Conservation (phyloP, 2,113 vertebrate genomes). For the Oxyruncus cristatus region DNA sequence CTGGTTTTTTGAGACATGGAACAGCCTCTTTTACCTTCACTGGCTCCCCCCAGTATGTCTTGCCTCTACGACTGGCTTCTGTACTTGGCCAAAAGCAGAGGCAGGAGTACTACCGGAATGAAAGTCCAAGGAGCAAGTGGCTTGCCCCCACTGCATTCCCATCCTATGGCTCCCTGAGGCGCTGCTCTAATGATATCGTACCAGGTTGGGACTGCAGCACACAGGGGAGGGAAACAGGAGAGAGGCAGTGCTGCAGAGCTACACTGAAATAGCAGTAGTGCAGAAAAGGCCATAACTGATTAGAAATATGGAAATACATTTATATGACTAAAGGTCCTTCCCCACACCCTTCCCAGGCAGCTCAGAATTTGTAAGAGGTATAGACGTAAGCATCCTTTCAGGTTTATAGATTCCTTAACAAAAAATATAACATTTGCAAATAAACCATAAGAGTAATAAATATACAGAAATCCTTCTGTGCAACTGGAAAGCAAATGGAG, state of each 20-base stretch:
- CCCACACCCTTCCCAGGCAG: accelerated
- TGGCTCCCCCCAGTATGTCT: accelerated
- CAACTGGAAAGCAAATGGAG: neutral
- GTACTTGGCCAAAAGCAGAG: neutral
- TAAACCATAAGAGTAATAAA: neutral
- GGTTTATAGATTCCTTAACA: neutral
- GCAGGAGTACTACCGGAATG: neutral
- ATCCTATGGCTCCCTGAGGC: neutral
- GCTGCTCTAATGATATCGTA: too few species aligned
- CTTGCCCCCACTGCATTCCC: accelerated
- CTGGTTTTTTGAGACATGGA: neutral
- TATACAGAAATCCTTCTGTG: neutral
- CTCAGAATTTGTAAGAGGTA: neutral
- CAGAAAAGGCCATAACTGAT: neutral
- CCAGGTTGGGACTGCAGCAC: accelerated
- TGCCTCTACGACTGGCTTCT: neutral
- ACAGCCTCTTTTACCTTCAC: neutral
- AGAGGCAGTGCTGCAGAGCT: neutral
- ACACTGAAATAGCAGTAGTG: neutral
- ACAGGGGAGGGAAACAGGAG: neutral
- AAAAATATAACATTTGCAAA: neutral
- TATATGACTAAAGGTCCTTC: neutral
- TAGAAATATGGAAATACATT: neutral
- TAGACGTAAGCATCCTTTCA: neutral
- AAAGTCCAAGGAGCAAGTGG: neutral